A percentile compares a stretch with the other conserved stretches of the same genome.
Conservation (phyloP, 2,888 invertebrate genomes). For the Lepidocyrtinus sp. region DNA sequence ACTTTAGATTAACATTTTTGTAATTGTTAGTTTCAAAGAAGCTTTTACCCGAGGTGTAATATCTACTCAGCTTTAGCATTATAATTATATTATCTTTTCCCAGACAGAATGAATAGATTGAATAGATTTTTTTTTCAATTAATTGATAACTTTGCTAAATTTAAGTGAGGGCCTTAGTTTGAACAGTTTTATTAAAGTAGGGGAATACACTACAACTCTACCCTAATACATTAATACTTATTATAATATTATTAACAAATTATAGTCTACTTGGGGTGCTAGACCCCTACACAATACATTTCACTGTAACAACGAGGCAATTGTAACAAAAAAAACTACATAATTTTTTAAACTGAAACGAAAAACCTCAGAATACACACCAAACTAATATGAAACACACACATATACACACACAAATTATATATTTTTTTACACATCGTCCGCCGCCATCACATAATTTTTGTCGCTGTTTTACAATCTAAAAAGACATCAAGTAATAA, state of each 20-base stretch:
- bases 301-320: constrained; percentile 52
- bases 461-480: constrained; percentile 27
- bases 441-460: constrained; percentile 29
- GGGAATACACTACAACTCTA: too few species aligned
- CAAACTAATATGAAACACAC: constrained; percentile 20
- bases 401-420: constrained; percentile 24
- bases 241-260: neutral
- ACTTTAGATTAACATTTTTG: constrained; percentile 13
- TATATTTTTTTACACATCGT: constrained; percentile 50
- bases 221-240: constrained; percentile 1
- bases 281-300: neutral
- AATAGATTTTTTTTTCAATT: neutral
- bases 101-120: neutral
- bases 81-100: too few species aligned
- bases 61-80: constrained; percentile 12
- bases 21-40: constrained; percentile 15
- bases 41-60: constrained; percentile 57
- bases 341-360: neutral
- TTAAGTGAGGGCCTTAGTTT: too few species aligned
- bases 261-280: too few species aligned
- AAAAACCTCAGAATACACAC: constrained; percentile 23
- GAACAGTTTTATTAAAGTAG: too few species aligned
- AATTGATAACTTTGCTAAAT: neutral
- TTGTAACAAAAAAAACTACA: constrained; percentile 36
- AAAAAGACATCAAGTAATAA: constrained; percentile 33